Base-by-base conservation (phyloP, 1,140 invertebrate species). In the Teleogryllus occipitalis region DNA sequence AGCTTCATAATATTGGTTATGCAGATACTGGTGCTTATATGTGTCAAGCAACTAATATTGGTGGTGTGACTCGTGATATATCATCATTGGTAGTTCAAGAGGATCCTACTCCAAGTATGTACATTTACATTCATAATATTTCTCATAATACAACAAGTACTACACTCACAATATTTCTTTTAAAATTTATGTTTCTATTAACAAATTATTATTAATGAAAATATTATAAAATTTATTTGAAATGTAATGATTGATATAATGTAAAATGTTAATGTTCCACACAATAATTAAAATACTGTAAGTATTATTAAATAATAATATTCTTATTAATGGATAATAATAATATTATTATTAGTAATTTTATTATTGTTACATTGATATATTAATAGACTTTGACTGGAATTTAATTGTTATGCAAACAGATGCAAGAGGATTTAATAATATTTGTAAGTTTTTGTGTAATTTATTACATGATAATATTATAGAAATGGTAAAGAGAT, bases 1-100 rank as follows among this genome's bases (percentile, higher is more conserved):
- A 90, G 47, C 88, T 94, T 12, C 88, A 88, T 75, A 89, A 91
- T 77, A 92, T 93, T 76, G 89, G 88, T 76, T 94, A 92, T 83
- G 90, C 91, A 4, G 92, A 93, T 84, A 93, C 92, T 0, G 93
- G 93, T 8, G 91, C 92, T 5, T 95, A 94, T 85, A 94, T 93
- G 90, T 95, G 93, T 84, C 89, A 91, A 83, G 93, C 91, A 0
- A 90, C 88, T 15, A 94, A 92, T 84, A 87, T 90, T 73, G 93
- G 92, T 0, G 93, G 93, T 8, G 86, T 90, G 77, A 90, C 91
- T 49, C 86, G 92, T 76, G 92, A 93, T 83, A 92, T 93, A 74
- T 92, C 91, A 78, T 92, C 92, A 10, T 85, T 93, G 12, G 90
- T 93, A 46, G 91, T 93, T 14, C 91, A 93, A 83, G 91, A 92